Conservation (phyloP, 2,113 vertebrate genomes). For the Paradoxurus hermaphroditus region DNA sequence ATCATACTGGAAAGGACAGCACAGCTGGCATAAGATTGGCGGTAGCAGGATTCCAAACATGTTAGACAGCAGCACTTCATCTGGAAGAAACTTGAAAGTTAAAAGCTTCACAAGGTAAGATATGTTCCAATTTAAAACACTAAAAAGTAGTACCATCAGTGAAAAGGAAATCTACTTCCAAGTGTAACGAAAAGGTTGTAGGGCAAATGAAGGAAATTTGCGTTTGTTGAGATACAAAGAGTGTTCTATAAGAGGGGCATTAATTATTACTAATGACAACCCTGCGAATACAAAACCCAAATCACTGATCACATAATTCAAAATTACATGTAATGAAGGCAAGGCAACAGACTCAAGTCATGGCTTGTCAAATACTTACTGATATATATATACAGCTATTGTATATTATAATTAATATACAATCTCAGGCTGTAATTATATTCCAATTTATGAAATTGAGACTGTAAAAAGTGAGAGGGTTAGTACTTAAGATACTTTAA, state of each 20-base stretch:
- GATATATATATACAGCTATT: background rate
- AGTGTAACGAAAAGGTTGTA: slow-evolving; percentile 65
- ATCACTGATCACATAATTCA: slow-evolving; percentile 77
- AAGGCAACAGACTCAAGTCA: slow-evolving; percentile 90
- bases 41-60: slow-evolving; percentile 77
- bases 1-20: slow-evolving; percentile 53
- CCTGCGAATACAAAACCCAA: slow-evolving; percentile 81
- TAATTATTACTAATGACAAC: slow-evolving; percentile 83
- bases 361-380: slow-evolving; percentile 89
- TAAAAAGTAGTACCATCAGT: slow-evolving; percentile 74
- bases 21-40: slow-evolving; percentile 39
- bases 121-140: slow-evolving; percentile 75
- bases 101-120: slow-evolving; percentile 74
- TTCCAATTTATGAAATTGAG: background rate
- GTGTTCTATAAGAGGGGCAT: slow-evolving; percentile 77
- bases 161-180: slow-evolving; percentile 58
- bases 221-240: slow-evolving; percentile 80
- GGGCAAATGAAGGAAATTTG: slow-evolving; percentile 59
- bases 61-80: slow-evolving; percentile 29
- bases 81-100: slow-evolving; percentile 39
- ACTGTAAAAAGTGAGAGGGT: background rate
- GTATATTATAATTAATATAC: no score
- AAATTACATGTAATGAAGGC: slow-evolving; percentile 87
- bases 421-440: background rate
- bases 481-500: background rate